Conservation (phyloP, 1,140 invertebrate genomes). For the Intoshia linei region DNA sequence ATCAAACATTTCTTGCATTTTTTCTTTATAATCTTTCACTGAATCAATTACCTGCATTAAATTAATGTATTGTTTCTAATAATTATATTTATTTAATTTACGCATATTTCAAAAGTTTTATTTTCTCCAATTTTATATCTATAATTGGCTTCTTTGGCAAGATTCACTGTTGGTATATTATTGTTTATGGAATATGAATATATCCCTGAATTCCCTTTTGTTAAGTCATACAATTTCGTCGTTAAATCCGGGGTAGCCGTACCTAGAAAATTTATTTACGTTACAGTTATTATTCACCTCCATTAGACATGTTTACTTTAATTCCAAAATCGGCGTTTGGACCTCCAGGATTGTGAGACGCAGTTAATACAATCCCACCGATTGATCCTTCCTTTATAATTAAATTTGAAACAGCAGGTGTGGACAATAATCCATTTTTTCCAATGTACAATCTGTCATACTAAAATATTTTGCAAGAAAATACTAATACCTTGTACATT, state of each 20-base stretch:
- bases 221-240: too few species aligned
- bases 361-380: constrained; percentile 81
- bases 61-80: too few species aligned
- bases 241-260: neutral
- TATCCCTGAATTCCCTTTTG: too few species aligned
- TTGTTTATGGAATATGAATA: too few species aligned
- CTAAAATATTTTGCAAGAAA: constrained; percentile 26
- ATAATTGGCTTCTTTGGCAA: too few species aligned
- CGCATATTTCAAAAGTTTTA: too few species aligned
- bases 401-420: constrained; percentile 64
- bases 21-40: constrained; percentile 48
- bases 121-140: too few species aligned
- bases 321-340: constrained; percentile 87
- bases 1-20: constrained; percentile 92
- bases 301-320: constrained; percentile 82
- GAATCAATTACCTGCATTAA: constrained; percentile 71
- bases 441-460: constrained; percentile 50
- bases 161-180: too few species aligned
- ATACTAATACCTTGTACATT: neutral
- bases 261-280: constrained; percentile 6
- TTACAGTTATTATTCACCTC: constrained; percentile 34
- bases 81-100: too few species aligned
- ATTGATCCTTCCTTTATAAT: constrained; percentile 49
- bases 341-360: constrained; percentile 91
- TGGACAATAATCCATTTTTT: constrained; percentile 68